Evolutionary conservation across 1,140 invertebrate species (phyloP), one percentile per base, ranked within the genome.

Genomic region (Campodea augens): DNA sequence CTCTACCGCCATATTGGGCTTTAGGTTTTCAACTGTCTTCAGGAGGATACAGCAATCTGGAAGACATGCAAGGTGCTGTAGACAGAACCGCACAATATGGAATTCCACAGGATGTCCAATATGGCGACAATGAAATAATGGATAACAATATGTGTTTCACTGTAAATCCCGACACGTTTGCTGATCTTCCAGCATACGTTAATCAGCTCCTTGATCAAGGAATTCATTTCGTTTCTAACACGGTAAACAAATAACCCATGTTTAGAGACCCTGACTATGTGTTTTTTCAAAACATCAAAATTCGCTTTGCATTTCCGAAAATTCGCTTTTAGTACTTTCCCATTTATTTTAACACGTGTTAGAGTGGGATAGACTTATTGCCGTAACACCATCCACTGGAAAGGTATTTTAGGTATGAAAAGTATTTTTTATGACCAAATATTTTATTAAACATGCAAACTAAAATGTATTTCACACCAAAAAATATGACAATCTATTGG

Each of bases 1-100:
- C 49, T 22, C 48, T 70, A 49, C 64, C 64, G 3, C 61, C 69
- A 0, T 67, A 66, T 52, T 68, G 67, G 66, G 54, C 59, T n/a
- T 51, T 69, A 4, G 66, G 67, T 1, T 70, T 61, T 52, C 67
- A 70, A 43, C 54, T 70, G 0, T 65, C 54, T 45, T 55, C 63
- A 21, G 68, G 55, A 47, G 65, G 63, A 5, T 70, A 65, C 47
- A 49, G 57, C 21, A 58, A 50, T 20, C 41, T 66, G 1, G 50
- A 54, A 12, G 57, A 64, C n/a, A 55, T 67, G 37, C 52, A 56
- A 52, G 46, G 46, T 38, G 57, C 55, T 5, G 54, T 64, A 12
- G 43, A 63, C 22, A 42, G 64, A 39, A 67, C 54, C 22, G 22
- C 50, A 5, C 49, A 55, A 20, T 55, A 55, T 29, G 52, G 51